phyloP scores from a whole-genome alignment of 1,140 invertebrate genomes.

The Pseudomyrmex sp. region DNA sequence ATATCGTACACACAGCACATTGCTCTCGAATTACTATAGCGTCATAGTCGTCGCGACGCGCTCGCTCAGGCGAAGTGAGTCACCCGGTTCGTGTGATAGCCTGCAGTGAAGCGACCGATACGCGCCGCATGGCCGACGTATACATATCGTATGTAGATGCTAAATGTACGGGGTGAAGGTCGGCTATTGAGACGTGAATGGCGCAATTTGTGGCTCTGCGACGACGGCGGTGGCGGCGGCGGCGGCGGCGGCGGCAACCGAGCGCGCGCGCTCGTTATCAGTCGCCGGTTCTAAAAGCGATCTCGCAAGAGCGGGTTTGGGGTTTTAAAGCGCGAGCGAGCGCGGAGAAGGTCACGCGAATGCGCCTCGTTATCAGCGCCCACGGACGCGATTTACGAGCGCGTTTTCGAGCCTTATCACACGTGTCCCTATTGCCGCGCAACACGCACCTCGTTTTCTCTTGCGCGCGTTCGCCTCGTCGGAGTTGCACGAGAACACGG shows the following conservation, averaged over 20 bases:
- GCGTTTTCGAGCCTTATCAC: slow-evolving; percentile 67
- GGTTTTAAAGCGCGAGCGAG: slow-evolving; percentile 45
- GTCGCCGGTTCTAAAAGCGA: slow-evolving; percentile 66
- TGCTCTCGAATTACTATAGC: slow-evolving; percentile 8
- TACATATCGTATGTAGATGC: slow-evolving; percentile 57
- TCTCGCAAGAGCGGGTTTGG: slow-evolving; percentile 50
- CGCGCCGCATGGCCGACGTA: slow-evolving; percentile 54
- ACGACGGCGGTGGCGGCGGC: background rate
- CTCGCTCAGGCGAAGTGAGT: slow-evolving; percentile 54
- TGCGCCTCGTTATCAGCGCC: slow-evolving; percentile 75
- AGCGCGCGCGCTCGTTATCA: slow-evolving; percentile 74
- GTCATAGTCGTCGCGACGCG: slow-evolving; percentile 3
- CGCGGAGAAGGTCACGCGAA: slow-evolving; percentile 75
- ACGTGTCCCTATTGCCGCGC: slow-evolving; percentile 62
- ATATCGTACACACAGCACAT: background rate
- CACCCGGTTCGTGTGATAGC: slow-evolving; percentile 38
- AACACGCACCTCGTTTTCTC: slow-evolving; percentile 13
- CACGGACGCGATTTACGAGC: slow-evolving; percentile 68
- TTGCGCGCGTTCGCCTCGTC: background rate
- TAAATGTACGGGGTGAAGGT: slow-evolving; percentile 79
- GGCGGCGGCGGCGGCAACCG: slow-evolving; percentile 11
- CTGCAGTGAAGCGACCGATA: slow-evolving; percentile 32
- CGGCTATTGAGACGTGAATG: slow-evolving; percentile 76
- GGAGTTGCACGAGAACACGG: background rate
- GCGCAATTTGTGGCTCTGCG: slow-evolving; percentile 66